phyloP scores from a whole-genome alignment of 2,797 vertebrate species.

The Antennarius maculatus region DNA sequence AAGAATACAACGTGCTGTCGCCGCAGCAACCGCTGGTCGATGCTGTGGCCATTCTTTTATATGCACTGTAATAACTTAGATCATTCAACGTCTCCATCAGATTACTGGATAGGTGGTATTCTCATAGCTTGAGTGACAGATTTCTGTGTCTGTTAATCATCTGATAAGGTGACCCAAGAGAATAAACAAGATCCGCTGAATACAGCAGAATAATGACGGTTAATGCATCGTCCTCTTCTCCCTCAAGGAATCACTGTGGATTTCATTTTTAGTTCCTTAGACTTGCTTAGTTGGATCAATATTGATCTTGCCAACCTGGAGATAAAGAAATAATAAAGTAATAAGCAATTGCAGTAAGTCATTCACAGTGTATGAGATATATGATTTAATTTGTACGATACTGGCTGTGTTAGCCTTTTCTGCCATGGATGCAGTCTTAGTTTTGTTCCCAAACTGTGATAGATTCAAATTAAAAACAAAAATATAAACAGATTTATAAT shows the following conservation, averaged over 20 bases:
- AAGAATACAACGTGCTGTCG: neutral
- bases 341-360: neutral
- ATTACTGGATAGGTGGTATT: constrained; percentile 3
- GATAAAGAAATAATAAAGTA: constrained; percentile 12
- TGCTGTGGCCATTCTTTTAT: neutral
- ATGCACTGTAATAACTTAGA: constrained; percentile 1
- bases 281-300: constrained; percentile 48
- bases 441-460: neutral
- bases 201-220: constrained; percentile 60
- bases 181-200: constrained; percentile 50
- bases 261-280: constrained; percentile 40
- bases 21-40: constrained; percentile 22
- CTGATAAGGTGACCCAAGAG: constrained; percentile 29
- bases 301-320: constrained; percentile 27
- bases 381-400: neutral
- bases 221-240: constrained; percentile 48
- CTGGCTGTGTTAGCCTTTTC: neutral
- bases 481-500: neutral
- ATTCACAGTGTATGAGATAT: neutral
- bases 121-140: neutral
- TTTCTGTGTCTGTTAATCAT: constrained; percentile 43
- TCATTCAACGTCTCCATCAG: constrained; percentile 4
- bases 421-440: neutral
- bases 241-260: constrained; percentile 54
- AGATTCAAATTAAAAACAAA: neutral